phyloP scores from a whole-genome alignment of 92 coral and sea anemone species.

The Montipora capitata region DNA sequence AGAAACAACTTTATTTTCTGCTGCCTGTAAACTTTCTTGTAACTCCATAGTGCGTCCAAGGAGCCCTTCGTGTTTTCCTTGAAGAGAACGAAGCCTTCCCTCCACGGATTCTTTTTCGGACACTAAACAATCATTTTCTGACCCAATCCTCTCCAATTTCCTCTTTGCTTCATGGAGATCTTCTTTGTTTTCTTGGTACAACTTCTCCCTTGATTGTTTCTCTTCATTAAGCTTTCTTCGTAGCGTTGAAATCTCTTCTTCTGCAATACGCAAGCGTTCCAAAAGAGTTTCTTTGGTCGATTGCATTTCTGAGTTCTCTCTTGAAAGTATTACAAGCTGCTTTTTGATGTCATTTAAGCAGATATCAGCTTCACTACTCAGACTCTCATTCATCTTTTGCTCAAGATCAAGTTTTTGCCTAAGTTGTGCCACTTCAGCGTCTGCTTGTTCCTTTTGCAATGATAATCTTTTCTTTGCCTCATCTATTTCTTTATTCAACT shows the following conservation, averaged over 20 bases:
- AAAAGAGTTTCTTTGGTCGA: slow-evolving; percentile 62
- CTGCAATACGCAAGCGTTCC: slow-evolving; percentile 66
- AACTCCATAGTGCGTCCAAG: slow-evolving; percentile 57
- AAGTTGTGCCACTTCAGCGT: slow-evolving; percentile 78
- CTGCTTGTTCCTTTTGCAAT: slow-evolving; percentile 73
- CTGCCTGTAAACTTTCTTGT: slow-evolving; percentile 60
- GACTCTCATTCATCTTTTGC: slow-evolving; percentile 72
- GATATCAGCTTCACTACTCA: slow-evolving; percentile 92
- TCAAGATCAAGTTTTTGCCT: slow-evolving; percentile 81
- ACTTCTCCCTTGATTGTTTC: slow-evolving; percentile 54
- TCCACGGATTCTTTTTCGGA: slow-evolving; percentile 66
- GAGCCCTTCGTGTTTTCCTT: slow-evolving; percentile 71
- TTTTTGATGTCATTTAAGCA: slow-evolving; percentile 68
- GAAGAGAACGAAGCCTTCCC: slow-evolving; percentile 40
- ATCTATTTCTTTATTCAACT: slow-evolving; percentile 73
- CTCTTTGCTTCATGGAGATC: slow-evolving; percentile 71
- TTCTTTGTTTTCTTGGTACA: slow-evolving; percentile 55
- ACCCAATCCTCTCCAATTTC: slow-evolving; percentile 62
- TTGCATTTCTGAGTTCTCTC: slow-evolving; percentile 61
- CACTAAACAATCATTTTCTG: slow-evolving; percentile 69
- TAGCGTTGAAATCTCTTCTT: slow-evolving; percentile 71
- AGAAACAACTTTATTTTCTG: slow-evolving; percentile 25
- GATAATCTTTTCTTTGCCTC: slow-evolving; percentile 57
- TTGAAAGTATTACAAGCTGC: slow-evolving; percentile 77
- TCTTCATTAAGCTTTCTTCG: slow-evolving; percentile 70